Evolutionary conservation across 2,888 invertebrate genomes (phyloP), one percentile per base, ranked within the genome.

Genomic region (Homarus gammarus): DNA sequence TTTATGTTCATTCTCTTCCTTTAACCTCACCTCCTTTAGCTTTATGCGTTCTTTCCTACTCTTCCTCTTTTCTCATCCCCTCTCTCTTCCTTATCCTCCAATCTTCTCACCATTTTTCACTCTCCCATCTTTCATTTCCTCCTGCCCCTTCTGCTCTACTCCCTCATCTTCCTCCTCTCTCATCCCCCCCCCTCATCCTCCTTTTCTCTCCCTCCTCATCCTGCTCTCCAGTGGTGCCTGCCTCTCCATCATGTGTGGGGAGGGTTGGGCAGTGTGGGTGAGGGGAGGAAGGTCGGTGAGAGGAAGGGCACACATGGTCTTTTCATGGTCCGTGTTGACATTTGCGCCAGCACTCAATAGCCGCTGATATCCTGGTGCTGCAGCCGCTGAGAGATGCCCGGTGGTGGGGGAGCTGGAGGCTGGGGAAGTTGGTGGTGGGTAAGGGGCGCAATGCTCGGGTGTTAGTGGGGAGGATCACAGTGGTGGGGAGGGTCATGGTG

Each of bases 331-430:
- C 36, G 36, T 61, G 79, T 79, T 79, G 61, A 79, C 61, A 79
- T 79, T 79, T 33, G 61, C 61, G 31, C 31, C 79, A 61, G 31
- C 79, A 33, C 56, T 79, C 36, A 79, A 79, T 61, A 79, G 36
- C 38, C 56, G 18, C 51, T 64, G 64, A 64, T 64, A 64, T 64
- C 64, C 64, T 64, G 64, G 27, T 27, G n/a, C 27, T 64, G 64
- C 31, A 56, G 6, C 22, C 5, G 15, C 56, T 56, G 15, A 22
- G 22, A 49, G 77, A 77, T 49, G 44, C 49, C 49, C 77, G n/a
- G n/a, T 22, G 5, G 51, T n/a, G 77, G 51, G 0, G 33, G n/a
- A 6, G 36, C 31, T 56, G n/a, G n/a, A 18, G 15, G 18, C 3
- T 22, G 56, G 56, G 15, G 51, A 5, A 15, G 6, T 51, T 5